phyloP scores from a whole-genome alignment of 2,113 vertebrate genomes.

The Eclectus roratus region DNA sequence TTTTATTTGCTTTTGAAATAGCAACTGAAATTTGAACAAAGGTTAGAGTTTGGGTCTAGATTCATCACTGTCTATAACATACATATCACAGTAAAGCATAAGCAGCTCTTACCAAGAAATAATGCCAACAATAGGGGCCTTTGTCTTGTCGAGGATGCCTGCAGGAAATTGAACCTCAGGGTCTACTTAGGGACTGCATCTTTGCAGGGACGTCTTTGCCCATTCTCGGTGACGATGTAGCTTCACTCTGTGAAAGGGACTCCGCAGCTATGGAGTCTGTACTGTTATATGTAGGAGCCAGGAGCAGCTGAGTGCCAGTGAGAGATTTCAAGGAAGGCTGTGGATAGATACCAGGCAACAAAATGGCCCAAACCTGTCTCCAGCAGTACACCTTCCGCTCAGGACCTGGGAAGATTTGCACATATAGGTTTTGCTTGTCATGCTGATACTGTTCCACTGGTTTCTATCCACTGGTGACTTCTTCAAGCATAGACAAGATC shows the following conservation, averaged over 20 bases:
- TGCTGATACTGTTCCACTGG: rapidly evolving
- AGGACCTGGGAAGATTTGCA: neutral
- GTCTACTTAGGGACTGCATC: neutral
- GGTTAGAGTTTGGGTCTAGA: neutral
- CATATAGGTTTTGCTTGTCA: neutral
- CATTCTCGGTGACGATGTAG: neutral
- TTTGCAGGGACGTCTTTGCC: neutral
- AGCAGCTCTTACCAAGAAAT: neutral
- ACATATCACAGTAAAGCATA: neutral
- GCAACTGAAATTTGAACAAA: neutral
- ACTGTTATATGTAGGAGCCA: neutral
- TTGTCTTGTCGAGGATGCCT: neutral
- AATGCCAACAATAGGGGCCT: rapidly evolving
- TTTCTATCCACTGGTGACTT: neutral
- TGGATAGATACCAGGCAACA: neutral
- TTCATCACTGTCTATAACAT: neutral
- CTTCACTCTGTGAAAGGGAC: neutral
- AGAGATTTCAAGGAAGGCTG: neutral
- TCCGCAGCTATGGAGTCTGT: neutral
- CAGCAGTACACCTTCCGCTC: rapidly evolving
- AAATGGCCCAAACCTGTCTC: neutral
- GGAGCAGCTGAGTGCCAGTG: neutral
- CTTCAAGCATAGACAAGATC: neutral
- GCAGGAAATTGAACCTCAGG: neutral
- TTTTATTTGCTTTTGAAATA: neutral